Evolutionary conservation across 2,113 vertebrate species (phyloP).

Genomic region (Dasyurus viverrinus): DNA sequence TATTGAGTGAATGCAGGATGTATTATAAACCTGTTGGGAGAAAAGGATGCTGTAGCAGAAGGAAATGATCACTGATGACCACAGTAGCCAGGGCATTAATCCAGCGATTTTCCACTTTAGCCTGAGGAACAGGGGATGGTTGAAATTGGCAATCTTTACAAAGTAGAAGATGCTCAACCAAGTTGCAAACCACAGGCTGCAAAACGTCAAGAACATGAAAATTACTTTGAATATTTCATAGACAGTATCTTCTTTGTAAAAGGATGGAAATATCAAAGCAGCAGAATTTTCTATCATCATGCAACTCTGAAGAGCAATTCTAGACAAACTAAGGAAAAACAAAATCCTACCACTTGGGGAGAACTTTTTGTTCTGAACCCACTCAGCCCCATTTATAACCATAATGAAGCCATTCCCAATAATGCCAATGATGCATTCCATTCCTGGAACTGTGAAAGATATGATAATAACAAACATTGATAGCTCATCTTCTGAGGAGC

Average conservation of each 20-base stretch:
- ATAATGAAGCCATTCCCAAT: constrained; percentile 56
- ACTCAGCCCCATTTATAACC: constrained; percentile 26
- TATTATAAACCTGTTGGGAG: background rate
- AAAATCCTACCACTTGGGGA: constrained; percentile 55
- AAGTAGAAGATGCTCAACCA: constrained; percentile 71
- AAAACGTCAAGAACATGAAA: constrained; percentile 56
- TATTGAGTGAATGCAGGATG: background rate
- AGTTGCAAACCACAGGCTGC: constrained; percentile 68
- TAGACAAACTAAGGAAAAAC: constrained; percentile 58
- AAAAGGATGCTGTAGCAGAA: constrained; percentile 35
- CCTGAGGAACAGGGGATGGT: constrained; percentile 54
- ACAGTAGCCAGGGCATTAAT: constrained; percentile 58
- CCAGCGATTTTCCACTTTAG: constrained; percentile 68
- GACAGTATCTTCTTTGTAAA: background rate
- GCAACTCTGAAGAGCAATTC: constrained; percentile 60
- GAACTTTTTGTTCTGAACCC: constrained; percentile 56
- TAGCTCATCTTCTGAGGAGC: background rate
- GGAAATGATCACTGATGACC: constrained; percentile 50
- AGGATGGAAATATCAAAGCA: background rate
- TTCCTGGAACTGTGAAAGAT: background rate
- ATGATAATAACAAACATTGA: background rate
- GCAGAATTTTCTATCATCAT: constrained; percentile 47
- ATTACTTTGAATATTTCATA: constrained; percentile 8
- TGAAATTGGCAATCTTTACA: constrained; percentile 65
- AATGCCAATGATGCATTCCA: constrained; percentile 44